phyloP scores from a whole-genome alignment of 1,140 invertebrate species.

The Anagrus nilaparvatae region DNA sequence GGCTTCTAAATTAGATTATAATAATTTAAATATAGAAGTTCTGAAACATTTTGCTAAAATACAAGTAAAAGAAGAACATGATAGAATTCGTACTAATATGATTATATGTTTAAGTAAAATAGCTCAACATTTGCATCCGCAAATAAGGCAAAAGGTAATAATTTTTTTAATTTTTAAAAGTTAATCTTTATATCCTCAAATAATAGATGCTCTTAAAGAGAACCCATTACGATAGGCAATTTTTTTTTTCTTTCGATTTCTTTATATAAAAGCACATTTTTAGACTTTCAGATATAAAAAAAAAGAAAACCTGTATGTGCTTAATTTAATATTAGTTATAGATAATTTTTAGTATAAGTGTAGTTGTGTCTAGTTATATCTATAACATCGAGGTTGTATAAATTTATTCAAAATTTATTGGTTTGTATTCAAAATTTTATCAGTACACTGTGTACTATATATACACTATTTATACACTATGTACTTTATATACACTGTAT shows the following conservation, averaged over 20 bases:
- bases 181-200: not conserved
- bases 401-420: no score
- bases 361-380: no score
- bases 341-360: no score
- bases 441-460: no score
- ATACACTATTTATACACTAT: no score
- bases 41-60: constrained; percentile 91
- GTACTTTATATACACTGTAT: no score
- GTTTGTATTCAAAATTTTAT: no score
- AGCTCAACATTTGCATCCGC: constrained; percentile 85
- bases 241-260: not conserved
- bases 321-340: constrained; percentile 2
- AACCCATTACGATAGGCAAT: no score
- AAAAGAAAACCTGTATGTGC: not conserved
- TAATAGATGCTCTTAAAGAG: not conserved
- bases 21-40: constrained; percentile 95
- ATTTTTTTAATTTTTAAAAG: not conserved
- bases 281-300: not conserved
- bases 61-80: constrained; percentile 90
- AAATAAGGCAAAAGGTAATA: constrained; percentile 55
- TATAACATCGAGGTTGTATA: no score
- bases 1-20: constrained; percentile 93
- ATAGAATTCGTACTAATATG: constrained; percentile 88
- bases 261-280: not conserved
- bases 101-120: constrained; percentile 99